Evolutionary conservation across 2,888 invertebrate genomes (phyloP).

Genomic region (Pheosia gnoma): DNA sequence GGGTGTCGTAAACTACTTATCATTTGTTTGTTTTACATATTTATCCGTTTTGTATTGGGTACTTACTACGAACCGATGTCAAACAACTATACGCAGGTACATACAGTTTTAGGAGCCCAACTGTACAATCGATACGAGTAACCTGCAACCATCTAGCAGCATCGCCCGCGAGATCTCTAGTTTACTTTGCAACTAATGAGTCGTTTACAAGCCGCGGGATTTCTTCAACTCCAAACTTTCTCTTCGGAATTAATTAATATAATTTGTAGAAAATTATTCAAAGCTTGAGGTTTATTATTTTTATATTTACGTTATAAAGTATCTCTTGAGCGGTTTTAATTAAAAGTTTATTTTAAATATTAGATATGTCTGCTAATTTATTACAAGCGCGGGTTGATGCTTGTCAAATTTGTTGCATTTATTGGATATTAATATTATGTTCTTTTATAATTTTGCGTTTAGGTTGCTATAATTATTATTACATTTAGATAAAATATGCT

Average conservation of each 20-base stretch:
- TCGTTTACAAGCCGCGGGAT: constrained; percentile 9
- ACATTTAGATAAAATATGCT: too few relatives aligned
- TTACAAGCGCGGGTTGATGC: neutral
- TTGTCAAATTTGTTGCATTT: too few relatives aligned
- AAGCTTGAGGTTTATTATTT: neutral
- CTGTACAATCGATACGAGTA: neutral
- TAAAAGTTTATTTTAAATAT: neutral
- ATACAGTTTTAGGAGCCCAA: too few relatives aligned
- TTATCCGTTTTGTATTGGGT: too few relatives aligned
- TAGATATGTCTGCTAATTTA: too few relatives aligned
- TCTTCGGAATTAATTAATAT: constrained; percentile 28
- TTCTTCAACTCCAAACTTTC: constrained; percentile 30
- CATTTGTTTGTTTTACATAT: too few relatives aligned
- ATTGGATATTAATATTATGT: too few relatives aligned
- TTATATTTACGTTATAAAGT: neutral
- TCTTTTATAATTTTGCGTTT: too few relatives aligned
- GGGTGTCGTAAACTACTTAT: too few relatives aligned
- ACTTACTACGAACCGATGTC: too few relatives aligned
- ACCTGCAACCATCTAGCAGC: neutral
- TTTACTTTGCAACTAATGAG: constrained; percentile 11
- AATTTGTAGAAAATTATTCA: neutral
- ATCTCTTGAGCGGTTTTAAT: neutral
- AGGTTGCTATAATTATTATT: too few relatives aligned
- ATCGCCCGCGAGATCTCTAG: neutral
- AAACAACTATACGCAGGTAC: too few relatives aligned